These are phyloP conservation scores for Cossypha heuglini DNA, from an alignment of 2,797 vertebrate genomes.

Conservation along the genomic window DNA sequence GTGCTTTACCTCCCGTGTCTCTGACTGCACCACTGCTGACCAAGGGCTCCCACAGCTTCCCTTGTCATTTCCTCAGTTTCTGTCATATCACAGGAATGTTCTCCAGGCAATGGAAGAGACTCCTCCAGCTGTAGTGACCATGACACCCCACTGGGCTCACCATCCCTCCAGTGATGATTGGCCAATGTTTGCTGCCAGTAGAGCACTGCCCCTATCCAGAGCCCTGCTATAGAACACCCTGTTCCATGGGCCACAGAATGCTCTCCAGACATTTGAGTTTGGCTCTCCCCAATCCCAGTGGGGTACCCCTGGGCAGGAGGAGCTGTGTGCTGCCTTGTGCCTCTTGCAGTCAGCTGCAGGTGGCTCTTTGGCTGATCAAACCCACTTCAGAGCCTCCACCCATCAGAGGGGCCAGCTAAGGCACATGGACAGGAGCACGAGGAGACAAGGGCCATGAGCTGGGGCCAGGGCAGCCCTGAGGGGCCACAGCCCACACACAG, in stretches of 20 bases:
- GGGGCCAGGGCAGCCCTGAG: neutral
- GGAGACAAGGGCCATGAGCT: accelerated
- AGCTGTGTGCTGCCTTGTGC: accelerated
- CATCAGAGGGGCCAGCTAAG: neutral
- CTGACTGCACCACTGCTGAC: too few species aligned
- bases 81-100: neutral
- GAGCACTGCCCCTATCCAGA: accelerated
- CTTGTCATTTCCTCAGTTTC: neutral
- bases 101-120: neutral
- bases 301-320: accelerated
- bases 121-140: neutral
- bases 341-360: too few species aligned
- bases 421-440: accelerated
- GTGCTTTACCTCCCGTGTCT: neutral
- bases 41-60: neutral
- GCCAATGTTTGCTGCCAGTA: neutral
- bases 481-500: accelerated
- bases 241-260: accelerated
- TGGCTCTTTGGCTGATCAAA: neutral
- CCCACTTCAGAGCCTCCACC: neutral
- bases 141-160: neutral
- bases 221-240: accelerated
- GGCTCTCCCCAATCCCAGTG: accelerated
- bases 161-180: accelerated
- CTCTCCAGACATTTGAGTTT: neutral